These are phyloP conservation scores for Popillia japonica DNA, from an alignment of 1,140 invertebrate species.

Conservation along the genomic window DNA sequence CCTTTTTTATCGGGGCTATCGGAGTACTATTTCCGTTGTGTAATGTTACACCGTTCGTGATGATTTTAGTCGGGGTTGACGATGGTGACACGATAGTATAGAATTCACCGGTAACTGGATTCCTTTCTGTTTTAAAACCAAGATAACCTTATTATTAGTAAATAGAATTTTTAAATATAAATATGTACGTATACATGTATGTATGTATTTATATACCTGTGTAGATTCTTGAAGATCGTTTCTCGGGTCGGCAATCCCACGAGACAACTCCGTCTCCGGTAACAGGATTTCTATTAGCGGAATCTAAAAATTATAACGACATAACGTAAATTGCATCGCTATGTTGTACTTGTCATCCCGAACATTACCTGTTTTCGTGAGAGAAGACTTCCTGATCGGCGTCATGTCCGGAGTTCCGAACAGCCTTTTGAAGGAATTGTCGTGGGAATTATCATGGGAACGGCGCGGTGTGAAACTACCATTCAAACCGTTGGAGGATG, in stretches of 20 bases:
- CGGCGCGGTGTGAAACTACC: slow-evolving; percentile 47
- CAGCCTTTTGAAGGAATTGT: slow-evolving; percentile 55
- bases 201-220: slow-evolving; percentile 46
- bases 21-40: slow-evolving; percentile 46
- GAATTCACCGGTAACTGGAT: slow-evolving; percentile 58
- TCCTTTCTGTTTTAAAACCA: slow-evolving; percentile 58
- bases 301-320: slow-evolving; percentile 47
- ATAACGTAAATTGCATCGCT: neutral
- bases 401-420: slow-evolving; percentile 51
- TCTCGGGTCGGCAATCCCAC: slow-evolving; percentile 51
- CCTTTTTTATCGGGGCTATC: slow-evolving; percentile 20
- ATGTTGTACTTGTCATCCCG: neutral
- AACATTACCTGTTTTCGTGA: slow-evolving; percentile 53
- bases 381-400: slow-evolving; percentile 48
- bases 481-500: slow-evolving; percentile 44
- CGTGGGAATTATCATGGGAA: slow-evolving; percentile 44
- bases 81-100: slow-evolving; percentile 55
- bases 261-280: slow-evolving; percentile 66
- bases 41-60: slow-evolving; percentile 48
- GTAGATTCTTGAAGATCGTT: slow-evolving; percentile 48
- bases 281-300: slow-evolving; percentile 64
- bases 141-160: no score
- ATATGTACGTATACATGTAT: neutral
- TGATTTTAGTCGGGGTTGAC: slow-evolving; percentile 53
- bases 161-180: no score